These are phyloP conservation scores for Baccha elongata DNA, from an alignment of 2,888 invertebrate species.

Conservation along the genomic window DNA sequence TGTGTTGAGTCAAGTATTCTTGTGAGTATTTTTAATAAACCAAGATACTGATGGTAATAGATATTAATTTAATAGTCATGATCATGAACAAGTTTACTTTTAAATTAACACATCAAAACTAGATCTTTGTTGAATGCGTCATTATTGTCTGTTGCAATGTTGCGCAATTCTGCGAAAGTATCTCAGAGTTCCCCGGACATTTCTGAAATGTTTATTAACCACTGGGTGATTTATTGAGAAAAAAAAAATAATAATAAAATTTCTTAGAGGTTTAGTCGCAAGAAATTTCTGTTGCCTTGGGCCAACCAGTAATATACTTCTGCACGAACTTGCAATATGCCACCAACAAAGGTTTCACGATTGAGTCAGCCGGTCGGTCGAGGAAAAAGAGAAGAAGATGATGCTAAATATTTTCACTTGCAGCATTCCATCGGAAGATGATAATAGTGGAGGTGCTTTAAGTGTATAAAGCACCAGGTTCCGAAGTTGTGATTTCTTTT, in stretches of 20 bases:
- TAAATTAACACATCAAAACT: conserved; percentile 56
- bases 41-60: conserved; percentile 38
- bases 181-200: conserved; percentile 14
- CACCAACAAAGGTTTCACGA: conserved; percentile 55
- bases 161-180: conserved; percentile 63
- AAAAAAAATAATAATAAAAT: not conserved
- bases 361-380: conserved; percentile 45
- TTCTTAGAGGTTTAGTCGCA: too few species aligned
- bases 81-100: conserved; percentile 40
- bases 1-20: not conserved
- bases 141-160: conserved; percentile 45
- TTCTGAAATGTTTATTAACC: conserved; percentile 3
- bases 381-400: conserved; percentile 24
- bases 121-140: conserved; percentile 29
- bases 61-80: conserved; percentile 30
- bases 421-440: conserved; percentile 54
- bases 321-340: conserved; percentile 60
- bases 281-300: conserved; percentile 29
- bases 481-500: conserved; percentile 49
- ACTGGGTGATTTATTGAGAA: conserved; percentile 40
- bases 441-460: conserved; percentile 4
- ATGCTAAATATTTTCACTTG: conserved; percentile 67
- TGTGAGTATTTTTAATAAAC: conserved; percentile 17
- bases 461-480: conserved; percentile 41
- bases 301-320: conserved; percentile 23